These are phyloP conservation scores for Ophiothrix spiculata DNA, from an alignment of 35 echinoderm and acorn worm species.

Conservation along the genomic window DNA sequence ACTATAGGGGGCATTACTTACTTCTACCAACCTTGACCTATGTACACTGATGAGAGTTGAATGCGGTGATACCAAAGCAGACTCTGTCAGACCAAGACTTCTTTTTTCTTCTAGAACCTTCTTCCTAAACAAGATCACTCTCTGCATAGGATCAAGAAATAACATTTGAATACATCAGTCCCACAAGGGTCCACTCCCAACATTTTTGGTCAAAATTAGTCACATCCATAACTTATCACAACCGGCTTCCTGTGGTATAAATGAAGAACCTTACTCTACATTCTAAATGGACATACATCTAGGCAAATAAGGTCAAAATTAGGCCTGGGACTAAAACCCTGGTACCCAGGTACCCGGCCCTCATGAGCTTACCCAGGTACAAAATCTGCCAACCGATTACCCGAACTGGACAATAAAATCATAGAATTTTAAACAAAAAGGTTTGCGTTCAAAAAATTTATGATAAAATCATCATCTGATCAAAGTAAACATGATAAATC, in stretches of 20 bases:
- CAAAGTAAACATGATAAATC: too few relatives aligned
- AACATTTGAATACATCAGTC: neutral
- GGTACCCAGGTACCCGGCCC: too few relatives aligned
- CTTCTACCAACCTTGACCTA: slow-evolving; percentile 81
- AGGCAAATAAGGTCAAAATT: too few relatives aligned
- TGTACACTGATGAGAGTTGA: slow-evolving; percentile 88
- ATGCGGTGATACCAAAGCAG: slow-evolving; percentile 57
- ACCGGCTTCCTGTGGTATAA: neutral
- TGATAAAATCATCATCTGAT: too few relatives aligned
- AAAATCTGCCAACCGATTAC: too few relatives aligned
- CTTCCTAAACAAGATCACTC: slow-evolving; percentile 83
- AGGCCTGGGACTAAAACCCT: too few relatives aligned
- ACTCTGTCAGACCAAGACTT: slow-evolving; percentile 69
- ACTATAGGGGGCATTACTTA: slow-evolving; percentile 14
- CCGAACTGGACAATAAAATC: too few relatives aligned
- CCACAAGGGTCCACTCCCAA: neutral
- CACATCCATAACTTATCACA: neutral
- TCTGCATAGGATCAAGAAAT: slow-evolving; percentile 33
- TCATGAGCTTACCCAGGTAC: too few relatives aligned
- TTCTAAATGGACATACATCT: too few relatives aligned
- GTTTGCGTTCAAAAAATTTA: too few relatives aligned
- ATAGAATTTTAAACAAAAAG: too few relatives aligned
- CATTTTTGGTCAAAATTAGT: neutral
- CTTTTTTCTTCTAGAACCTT: slow-evolving; percentile 74
- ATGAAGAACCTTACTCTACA: too few relatives aligned